Conservation (phyloP, 2,797 vertebrate genomes). For the Trematomus bernacchii region DNA sequence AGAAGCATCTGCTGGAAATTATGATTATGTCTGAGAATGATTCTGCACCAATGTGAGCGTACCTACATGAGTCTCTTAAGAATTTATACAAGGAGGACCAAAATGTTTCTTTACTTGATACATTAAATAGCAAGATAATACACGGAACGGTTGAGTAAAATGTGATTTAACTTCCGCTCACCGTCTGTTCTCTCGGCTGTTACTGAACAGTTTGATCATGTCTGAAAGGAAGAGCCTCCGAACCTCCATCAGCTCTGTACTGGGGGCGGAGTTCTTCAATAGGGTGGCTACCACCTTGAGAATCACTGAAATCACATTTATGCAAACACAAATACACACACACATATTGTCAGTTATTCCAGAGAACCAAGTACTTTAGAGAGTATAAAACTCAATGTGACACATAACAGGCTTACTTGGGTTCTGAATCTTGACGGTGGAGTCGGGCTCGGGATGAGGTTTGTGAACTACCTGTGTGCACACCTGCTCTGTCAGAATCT, state of each 20-base stretch:
- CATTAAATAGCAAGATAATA: conserved; percentile 66
- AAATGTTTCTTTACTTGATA: conserved; percentile 25
- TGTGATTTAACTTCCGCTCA: conserved; percentile 70
- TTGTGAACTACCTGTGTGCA: conserved; percentile 97
- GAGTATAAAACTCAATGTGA: neutral
- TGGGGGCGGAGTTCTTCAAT: conserved; percentile 87
- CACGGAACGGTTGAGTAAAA: conserved; percentile 41
- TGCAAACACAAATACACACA: conserved; percentile 13
- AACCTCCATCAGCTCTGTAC: conserved; percentile 92
- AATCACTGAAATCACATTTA: conserved; percentile 86
- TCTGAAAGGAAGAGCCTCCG: conserved; percentile 94
- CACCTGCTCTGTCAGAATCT: conserved; percentile 98
- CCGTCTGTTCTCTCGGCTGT: conserved; percentile 97
- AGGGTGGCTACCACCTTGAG: conserved; percentile 93
- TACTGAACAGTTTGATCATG: conserved; percentile 99
- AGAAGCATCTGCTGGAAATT: conserved; percentile 67
- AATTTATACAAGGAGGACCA: conserved; percentile 37
- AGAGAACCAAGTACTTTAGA: neutral
- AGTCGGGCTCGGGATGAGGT: conserved; percentile 95
- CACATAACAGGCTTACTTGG: conserved; percentile 88
- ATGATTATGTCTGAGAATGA: conserved; percentile 62
- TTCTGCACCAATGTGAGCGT: conserved; percentile 43
- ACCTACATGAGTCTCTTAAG: conserved; percentile 38
- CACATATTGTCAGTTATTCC: neutral
- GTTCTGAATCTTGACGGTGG: conserved; percentile 96